phyloP scores from a whole-genome alignment of 2,797 vertebrate species.

The Hydrophis major region DNA sequence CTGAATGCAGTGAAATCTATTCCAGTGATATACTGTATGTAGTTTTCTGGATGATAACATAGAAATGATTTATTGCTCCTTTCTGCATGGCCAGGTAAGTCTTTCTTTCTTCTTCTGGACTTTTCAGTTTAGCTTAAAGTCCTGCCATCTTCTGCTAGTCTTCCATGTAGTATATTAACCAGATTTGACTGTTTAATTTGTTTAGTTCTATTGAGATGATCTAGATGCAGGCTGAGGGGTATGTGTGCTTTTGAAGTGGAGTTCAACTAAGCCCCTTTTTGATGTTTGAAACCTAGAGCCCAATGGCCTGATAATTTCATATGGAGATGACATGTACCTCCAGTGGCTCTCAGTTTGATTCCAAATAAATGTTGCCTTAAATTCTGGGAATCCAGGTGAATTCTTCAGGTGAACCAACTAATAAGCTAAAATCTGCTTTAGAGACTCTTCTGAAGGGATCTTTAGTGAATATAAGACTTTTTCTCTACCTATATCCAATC shows the following conservation, averaged over 20 bases:
- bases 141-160: neutral
- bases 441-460: neutral
- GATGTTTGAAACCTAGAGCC: neutral
- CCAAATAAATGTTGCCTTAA: neutral
- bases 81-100: neutral
- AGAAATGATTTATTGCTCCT: neutral
- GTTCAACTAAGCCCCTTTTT: neutral
- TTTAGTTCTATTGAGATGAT: neutral
- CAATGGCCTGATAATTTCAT: neutral
- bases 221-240: neutral
- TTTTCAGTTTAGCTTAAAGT: neutral
- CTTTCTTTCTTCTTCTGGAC: neutral
- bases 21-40: neutral
- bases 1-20: neutral
- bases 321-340: neutral
- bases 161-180: neutral
- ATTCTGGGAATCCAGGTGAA: neutral
- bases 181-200: neutral
- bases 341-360: neutral
- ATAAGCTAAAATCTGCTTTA: neutral
- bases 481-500: neutral
- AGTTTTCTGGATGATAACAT: neutral
- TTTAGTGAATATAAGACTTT: neutral
- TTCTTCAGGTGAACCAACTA: neutral
- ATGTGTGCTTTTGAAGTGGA: neutral